Percentiles rank a stretch among this genome's conserved stretches.
phyloP scores from a whole-genome alignment of 1,140 invertebrate species.

The Pollicipes pollicipes region DNA sequence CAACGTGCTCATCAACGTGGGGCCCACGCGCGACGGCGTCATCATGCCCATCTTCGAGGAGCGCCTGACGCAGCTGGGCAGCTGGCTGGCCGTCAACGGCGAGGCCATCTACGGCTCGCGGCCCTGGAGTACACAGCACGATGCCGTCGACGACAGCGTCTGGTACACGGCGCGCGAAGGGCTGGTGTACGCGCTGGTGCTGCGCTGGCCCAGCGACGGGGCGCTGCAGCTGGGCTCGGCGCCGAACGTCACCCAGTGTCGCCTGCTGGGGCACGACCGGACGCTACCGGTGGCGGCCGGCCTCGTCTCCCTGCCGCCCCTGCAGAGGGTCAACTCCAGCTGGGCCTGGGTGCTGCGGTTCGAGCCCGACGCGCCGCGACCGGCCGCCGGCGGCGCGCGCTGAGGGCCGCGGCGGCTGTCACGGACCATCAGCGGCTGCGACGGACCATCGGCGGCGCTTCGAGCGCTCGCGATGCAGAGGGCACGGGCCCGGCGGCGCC shows the following conservation, averaged over 20 bases:
- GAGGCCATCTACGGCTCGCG: conserved; percentile 68
- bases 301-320: not conserved
- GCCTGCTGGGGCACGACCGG: conserved; percentile 5
- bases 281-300: conserved; percentile 20
- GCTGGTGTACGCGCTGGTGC: conserved; percentile 1
- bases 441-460: no score
- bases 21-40: conserved; percentile 66
- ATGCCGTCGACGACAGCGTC: conserved; percentile 2
- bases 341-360: conserved; percentile 8
- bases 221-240: conserved; percentile 1
- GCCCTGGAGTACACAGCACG: conserved; percentile 50
- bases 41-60: conserved; percentile 78
- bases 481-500: no score
- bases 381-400: no score
- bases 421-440: no score
- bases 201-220: not conserved
- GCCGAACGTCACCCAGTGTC: not conserved
- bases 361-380: no score
- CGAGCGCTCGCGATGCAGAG: no score
- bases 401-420: no score
- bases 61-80: no score
- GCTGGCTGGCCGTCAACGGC: conserved; percentile 80
- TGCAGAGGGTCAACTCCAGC: not conserved
- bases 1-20: conserved; percentile 80
- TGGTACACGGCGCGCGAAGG: no score